Conservation (phyloP, 2,113 vertebrate genomes). For the Micromys minutus region DNA sequence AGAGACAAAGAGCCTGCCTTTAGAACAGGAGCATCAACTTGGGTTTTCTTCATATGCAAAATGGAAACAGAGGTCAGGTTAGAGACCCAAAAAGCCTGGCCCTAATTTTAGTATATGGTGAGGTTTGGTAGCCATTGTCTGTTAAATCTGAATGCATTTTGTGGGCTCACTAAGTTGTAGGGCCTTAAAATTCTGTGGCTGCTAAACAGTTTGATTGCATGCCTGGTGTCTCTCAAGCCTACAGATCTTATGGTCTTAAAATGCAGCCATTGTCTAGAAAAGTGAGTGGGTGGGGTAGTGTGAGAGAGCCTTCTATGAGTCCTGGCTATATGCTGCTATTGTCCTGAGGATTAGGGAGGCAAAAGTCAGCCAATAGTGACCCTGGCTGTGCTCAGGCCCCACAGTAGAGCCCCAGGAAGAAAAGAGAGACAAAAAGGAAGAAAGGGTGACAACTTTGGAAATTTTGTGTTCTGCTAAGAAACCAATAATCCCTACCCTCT, state of each 20-base stretch:
- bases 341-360: background rate
- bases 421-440: background rate
- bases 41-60: background rate
- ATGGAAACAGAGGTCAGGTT: background rate
- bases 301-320: background rate
- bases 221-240: background rate
- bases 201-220: background rate
- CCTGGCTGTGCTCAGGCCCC: background rate
- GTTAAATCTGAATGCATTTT: background rate
- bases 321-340: background rate
- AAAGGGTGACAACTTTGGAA: background rate
- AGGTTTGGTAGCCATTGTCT: background rate
- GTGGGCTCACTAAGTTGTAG: no score
- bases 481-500: background rate
- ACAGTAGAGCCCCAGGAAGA: background rate
- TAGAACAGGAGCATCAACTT: background rate
- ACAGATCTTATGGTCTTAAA: background rate
- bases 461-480: background rate
- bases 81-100: background rate
- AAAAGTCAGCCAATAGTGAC: background rate
- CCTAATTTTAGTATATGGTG: background rate
- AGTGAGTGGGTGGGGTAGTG: background rate
- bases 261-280: background rate
- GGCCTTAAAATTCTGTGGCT: background rate
- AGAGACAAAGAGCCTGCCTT: background rate